These are phyloP conservation scores for Lamprotornis superbus DNA, from an alignment of 2,113 vertebrate species.

Conservation along the genomic window DNA sequence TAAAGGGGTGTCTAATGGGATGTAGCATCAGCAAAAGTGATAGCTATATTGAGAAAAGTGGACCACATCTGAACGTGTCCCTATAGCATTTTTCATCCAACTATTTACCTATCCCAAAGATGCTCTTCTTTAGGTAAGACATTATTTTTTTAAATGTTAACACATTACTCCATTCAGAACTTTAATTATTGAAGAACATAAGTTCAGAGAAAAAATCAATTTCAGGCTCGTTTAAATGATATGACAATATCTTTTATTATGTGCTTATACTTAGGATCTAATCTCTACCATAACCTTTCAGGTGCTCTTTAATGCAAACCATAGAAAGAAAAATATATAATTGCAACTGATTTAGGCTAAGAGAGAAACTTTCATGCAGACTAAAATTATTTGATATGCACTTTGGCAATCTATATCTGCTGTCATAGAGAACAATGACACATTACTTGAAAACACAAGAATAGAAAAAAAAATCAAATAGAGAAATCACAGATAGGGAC, in stretches of 20 bases:
- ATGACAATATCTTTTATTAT: background rate
- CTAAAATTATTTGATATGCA: background rate
- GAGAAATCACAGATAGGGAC: background rate
- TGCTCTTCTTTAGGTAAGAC: background rate
- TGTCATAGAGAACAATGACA: background rate
- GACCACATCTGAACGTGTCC: background rate
- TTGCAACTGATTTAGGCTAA: background rate
- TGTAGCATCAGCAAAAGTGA: background rate
- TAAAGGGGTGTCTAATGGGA: background rate
- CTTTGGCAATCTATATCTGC: background rate
- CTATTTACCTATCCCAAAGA: background rate
- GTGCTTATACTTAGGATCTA: background rate
- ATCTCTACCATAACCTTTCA: background rate
- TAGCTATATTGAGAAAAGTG: background rate
- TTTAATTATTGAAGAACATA: background rate
- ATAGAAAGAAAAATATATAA: background rate
- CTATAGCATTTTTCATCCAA: background rate
- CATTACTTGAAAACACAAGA: background rate
- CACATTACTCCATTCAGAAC: background rate
- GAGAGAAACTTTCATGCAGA: background rate
- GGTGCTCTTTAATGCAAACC: background rate
- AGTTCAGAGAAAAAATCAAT: background rate
- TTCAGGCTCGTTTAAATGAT: background rate
- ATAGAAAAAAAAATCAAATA: background rate
- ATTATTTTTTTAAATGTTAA: background rate